A percentile compares a stretch with the other conserved stretches of the same genome.
Conservation (phyloP, 1,140 invertebrate genomes). For the Anastatus disparis region DNA sequence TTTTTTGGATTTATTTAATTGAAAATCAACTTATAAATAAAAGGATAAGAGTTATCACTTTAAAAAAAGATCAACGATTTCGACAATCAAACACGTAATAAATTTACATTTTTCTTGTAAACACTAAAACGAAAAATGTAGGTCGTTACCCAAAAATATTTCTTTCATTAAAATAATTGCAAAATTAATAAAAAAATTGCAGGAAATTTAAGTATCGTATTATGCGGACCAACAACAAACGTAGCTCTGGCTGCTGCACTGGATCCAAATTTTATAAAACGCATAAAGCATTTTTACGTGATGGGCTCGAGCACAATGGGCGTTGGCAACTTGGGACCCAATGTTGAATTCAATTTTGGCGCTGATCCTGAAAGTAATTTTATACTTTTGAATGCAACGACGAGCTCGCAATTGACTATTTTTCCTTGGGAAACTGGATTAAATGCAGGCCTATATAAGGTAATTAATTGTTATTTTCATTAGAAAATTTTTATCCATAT, state of each 20-base stretch:
- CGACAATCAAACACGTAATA: too few relatives aligned
- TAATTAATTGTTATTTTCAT: conserved; percentile 35
- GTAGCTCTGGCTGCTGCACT: conserved; percentile 70
- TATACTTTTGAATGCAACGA: conserved; percentile 67
- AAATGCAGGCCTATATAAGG: conserved; percentile 48
- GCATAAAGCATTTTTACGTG: conserved; percentile 68
- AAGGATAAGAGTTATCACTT: too few relatives aligned
- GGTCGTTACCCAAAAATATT: too few relatives aligned
- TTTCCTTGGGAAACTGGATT: conserved; percentile 66
- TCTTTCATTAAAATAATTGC: too few relatives aligned
- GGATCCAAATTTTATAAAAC: conserved; percentile 66
- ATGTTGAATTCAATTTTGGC: conserved; percentile 76
- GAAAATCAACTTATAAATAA: too few relatives aligned
- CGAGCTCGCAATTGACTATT: conserved; percentile 50
- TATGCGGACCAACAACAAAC: conserved; percentile 74
- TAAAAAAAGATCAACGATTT: too few relatives aligned
- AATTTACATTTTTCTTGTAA: too few relatives aligned
- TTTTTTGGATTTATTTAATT: too few relatives aligned
- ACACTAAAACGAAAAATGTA: too few relatives aligned
- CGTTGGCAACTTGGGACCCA: conserved; percentile 66
- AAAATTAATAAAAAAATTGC: too few relatives aligned
- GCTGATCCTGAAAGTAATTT: conserved; percentile 73
- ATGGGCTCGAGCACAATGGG: conserved; percentile 72
- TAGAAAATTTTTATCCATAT: not conserved
- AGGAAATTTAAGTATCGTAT: conserved; percentile 65